Evolutionary conservation across 2,113 vertebrate genomes (phyloP).

Genomic region (Coreoperca whiteheadi): DNA sequence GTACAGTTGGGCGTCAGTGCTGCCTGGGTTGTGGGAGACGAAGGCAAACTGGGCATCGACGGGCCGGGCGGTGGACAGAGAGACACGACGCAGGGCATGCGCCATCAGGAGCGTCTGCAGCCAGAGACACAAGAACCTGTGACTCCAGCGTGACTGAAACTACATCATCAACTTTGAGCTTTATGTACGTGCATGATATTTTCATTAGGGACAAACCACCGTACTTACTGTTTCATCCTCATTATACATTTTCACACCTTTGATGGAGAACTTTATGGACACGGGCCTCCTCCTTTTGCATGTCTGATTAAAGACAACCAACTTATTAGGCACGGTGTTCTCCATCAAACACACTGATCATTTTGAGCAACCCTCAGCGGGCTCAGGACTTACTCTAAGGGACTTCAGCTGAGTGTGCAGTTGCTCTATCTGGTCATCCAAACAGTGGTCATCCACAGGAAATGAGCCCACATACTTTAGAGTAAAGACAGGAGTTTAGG

Average conservation of each 20-base stretch:
- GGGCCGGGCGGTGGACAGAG: constrained; percentile 88
- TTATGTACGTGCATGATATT: neutral
- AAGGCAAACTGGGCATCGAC: constrained; percentile 91
- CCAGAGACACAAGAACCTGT: neutral
- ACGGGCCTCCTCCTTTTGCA: constrained; percentile 85
- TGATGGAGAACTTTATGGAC: constrained; percentile 91
- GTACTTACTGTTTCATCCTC: constrained; percentile 88
- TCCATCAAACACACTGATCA: neutral
- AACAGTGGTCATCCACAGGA: constrained; percentile 86
- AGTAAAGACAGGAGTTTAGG: neutral
- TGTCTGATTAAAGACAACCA: constrained; percentile 74
- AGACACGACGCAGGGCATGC: constrained; percentile 90
- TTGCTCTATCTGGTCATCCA: constrained; percentile 86
- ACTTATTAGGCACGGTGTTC: fast-evolving
- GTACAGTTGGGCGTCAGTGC: constrained; percentile 85
- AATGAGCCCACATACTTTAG: constrained; percentile 94
- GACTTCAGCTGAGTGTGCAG: constrained; percentile 87
- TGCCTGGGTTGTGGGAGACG: constrained; percentile 90
- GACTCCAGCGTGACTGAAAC: neutral
- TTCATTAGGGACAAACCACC: neutral
- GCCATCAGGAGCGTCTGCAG: constrained; percentile 93
- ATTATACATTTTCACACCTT: constrained; percentile 94
- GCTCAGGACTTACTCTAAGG: constrained; percentile 84
- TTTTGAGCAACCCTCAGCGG: no score
- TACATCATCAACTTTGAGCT: no score